phyloP scores from a whole-genome alignment of 37 sponge, comb jelly and placozoan species.

The Oscarella lobularis region DNA sequence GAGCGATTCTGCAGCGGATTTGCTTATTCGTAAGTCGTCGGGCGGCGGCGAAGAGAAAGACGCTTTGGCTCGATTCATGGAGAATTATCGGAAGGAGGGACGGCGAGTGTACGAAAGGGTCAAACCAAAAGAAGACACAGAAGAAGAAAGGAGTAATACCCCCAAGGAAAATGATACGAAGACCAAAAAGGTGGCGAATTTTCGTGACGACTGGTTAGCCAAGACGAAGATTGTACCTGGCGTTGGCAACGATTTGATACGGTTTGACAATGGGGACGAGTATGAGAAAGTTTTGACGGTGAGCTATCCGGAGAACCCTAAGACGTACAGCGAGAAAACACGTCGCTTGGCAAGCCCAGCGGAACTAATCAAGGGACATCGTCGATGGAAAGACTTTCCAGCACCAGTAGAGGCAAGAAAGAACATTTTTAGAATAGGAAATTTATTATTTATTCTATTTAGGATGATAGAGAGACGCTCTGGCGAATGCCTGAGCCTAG shows the following conservation, averaged over 20 bases:
- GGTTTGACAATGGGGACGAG: not conserved
- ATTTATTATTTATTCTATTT: too few species aligned
- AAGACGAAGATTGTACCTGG: not conserved
- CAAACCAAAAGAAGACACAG: not conserved
- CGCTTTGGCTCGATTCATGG: not conserved
- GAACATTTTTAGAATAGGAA: not conserved
- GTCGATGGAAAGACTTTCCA: conserved; percentile 42
- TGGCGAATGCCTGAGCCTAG: too few species aligned
- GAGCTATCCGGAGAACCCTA: not conserved
- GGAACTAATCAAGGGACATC: conserved; percentile 9
- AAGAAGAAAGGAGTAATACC: not conserved
- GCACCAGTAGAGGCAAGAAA: conserved; percentile 26
- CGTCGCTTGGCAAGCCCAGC: not conserved
- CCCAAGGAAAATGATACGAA: not conserved
- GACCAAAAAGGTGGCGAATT: not conserved
- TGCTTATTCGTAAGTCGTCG: not conserved
- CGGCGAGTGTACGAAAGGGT: not conserved
- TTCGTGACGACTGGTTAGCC: not conserved
- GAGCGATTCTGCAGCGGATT: not conserved
- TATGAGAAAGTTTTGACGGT: not conserved
- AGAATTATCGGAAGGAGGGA: too few species aligned
- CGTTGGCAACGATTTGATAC: not conserved
- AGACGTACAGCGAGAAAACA: not conserved
- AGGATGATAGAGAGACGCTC: too few species aligned
- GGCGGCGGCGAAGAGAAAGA: not conserved